Conservation (phyloP, 64 coral and sea anemone genomes). For the Pocillopora verrucosa region DNA sequence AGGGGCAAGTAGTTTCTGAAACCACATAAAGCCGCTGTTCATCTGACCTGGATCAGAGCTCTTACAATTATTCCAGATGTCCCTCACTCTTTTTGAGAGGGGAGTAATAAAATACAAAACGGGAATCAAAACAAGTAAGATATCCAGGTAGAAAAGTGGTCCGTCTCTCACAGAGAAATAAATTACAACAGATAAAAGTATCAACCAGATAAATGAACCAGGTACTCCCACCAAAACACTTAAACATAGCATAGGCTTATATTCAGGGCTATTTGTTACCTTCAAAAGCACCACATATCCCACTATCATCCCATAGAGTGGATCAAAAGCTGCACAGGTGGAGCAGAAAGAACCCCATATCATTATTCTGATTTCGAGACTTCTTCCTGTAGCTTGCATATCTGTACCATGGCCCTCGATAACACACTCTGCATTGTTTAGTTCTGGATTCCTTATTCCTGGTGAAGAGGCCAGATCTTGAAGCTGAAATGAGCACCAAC, state of each 20-base stretch:
- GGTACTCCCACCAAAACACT: neutral
- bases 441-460: neutral
- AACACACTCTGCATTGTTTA: neutral
- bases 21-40: neutral
- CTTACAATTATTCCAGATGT: neutral
- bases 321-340: neutral
- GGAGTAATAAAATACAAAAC: neutral
- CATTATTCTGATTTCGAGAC: neutral
- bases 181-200: neutral
- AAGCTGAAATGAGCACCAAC: neutral
- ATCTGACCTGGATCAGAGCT: too few species aligned
- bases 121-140: too few species aligned
- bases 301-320: too few species aligned
- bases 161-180: neutral
- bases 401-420: neutral
- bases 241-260: neutral
- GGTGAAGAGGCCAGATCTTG: neutral
- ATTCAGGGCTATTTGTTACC: too few species aligned
- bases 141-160: neutral
- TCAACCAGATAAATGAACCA: neutral
- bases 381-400: neutral
- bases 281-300: neutral
- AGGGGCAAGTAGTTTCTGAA: neutral
- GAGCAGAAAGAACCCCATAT: neutral
- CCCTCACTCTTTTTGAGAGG: too few species aligned